phyloP scores from a whole-genome alignment of 2,797 vertebrate species.

The Rhadinocentrus ornatus region DNA sequence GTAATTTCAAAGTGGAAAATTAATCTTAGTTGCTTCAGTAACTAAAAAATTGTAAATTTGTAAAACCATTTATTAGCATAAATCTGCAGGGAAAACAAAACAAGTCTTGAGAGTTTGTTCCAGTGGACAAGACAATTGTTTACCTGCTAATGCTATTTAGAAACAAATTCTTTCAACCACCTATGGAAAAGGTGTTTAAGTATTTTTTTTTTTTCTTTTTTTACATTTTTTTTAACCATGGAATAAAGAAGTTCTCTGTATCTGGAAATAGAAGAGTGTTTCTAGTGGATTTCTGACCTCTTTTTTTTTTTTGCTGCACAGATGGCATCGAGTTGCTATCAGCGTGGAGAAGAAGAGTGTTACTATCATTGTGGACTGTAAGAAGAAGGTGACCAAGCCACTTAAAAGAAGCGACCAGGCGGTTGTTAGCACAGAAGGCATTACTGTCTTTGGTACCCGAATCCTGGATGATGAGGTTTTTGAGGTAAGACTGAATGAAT shows the following conservation, averaged over 20 bases:
- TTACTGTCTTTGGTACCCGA: conserved; percentile 95
- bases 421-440: conserved; percentile 91
- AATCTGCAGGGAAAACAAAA: no score
- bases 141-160: neutral
- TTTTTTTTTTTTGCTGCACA: conserved; percentile 55
- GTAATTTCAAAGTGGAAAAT: no score
- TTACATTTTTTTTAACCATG: neutral
- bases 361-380: conserved; percentile 97
- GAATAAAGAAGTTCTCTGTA: neutral
- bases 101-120: neutral
- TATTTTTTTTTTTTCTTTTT: neutral
- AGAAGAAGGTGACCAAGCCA: conserved; percentile 90
- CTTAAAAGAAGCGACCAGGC: conserved; percentile 88
- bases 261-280: neutral
- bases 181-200: neutral
- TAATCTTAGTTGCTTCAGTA: no score
- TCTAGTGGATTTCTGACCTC: conserved; percentile 5
- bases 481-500: conserved; percentile 85
- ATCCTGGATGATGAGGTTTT: conserved; percentile 97
- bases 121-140: neutral
- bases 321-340: conserved; percentile 97
- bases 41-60: no score
- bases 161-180: neutral
- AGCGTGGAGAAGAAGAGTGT: conserved; percentile 95
- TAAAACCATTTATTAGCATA: no score